A percentile compares a stretch with the other conserved stretches of the same genome.
phyloP scores from a whole-genome alignment of 2,113 vertebrate genomes.

The Dolichallabes microphthalmus region DNA sequence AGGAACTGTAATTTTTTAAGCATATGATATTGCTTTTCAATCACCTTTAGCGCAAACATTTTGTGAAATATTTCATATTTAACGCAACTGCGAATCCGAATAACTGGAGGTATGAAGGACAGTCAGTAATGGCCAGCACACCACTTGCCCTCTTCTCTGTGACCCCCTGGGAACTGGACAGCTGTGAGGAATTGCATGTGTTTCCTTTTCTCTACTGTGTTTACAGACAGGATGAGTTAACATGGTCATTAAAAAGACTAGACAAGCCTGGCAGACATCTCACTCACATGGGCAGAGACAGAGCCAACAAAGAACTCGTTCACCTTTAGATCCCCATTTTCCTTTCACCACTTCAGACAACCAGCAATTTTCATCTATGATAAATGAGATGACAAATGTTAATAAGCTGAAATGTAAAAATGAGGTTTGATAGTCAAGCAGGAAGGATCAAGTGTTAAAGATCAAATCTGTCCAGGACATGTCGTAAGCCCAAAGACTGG shows the following conservation, averaged over 20 bases:
- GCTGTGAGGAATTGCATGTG: constrained; percentile 16
- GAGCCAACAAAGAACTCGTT: constrained; percentile 29
- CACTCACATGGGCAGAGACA: constrained; percentile 23
- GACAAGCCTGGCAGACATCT: constrained; percentile 36
- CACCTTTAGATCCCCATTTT: background rate
- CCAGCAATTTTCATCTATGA: constrained; percentile 15
- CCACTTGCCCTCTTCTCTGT: constrained; percentile 49
- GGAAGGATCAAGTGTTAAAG: constrained; percentile 16
- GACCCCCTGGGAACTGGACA: background rate
- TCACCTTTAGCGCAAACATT: background rate
- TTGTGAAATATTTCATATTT: background rate
- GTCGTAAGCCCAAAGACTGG: constrained; percentile 39
- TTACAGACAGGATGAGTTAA: constrained; percentile 36
- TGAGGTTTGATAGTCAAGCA: background rate
- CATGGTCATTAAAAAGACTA: constrained; percentile 33
- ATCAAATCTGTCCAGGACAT: constrained; percentile 32
- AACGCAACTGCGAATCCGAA: background rate
- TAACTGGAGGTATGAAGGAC: background rate
- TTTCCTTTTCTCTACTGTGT: constrained; percentile 28
- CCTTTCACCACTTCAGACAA: constrained; percentile 4
- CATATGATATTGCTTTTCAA: background rate
- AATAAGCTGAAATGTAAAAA: constrained; percentile 31
- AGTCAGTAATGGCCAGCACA: constrained; percentile 12
- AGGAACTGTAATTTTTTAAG: background rate
- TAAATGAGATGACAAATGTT: constrained; percentile 28